These are phyloP conservation scores for Megalurothrips usitatus DNA, from an alignment of 2,888 invertebrate species.

Conservation along the genomic window DNA sequence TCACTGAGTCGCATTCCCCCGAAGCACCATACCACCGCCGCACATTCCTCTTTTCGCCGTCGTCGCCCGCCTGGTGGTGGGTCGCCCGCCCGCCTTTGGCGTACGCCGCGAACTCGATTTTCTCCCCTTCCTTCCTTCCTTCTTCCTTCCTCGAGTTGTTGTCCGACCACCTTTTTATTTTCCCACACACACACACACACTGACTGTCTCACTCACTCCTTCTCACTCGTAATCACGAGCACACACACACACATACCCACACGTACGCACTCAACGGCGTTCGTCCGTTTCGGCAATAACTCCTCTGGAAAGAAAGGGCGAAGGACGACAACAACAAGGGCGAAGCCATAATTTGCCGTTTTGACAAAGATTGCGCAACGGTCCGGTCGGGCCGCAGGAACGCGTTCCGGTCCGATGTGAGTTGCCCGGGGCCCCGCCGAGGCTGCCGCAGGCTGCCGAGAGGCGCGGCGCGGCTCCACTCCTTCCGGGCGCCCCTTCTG, in stretches of 20 bases:
- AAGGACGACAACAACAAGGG: not conserved
- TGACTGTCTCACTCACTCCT: not conserved
- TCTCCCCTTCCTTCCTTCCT: no score
- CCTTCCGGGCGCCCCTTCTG: no score
- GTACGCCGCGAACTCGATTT: no score
- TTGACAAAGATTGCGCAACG: not conserved
- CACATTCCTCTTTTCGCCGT: no score
- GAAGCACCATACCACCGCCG: no score
- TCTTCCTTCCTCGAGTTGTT: no score
- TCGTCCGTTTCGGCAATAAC: not conserved
- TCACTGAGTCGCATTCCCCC: no score
- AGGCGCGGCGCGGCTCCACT: no score
- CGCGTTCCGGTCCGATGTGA: not conserved
- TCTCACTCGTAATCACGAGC: not conserved
- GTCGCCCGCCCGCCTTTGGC: no score
- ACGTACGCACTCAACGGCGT: not conserved
- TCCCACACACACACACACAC: not conserved
- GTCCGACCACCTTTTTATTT: no score
- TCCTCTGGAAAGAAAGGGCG: not conserved
- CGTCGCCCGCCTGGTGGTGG: no score
- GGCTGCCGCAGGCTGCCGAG: no score
- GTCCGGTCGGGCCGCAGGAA: not conserved
- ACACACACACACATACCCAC: not conserved
- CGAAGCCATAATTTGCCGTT: not conserved
- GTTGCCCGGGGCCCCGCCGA: not conserved